Conservation (phyloP, 1,140 invertebrate genomes). For the Ptiloglossa arizonensis region DNA sequence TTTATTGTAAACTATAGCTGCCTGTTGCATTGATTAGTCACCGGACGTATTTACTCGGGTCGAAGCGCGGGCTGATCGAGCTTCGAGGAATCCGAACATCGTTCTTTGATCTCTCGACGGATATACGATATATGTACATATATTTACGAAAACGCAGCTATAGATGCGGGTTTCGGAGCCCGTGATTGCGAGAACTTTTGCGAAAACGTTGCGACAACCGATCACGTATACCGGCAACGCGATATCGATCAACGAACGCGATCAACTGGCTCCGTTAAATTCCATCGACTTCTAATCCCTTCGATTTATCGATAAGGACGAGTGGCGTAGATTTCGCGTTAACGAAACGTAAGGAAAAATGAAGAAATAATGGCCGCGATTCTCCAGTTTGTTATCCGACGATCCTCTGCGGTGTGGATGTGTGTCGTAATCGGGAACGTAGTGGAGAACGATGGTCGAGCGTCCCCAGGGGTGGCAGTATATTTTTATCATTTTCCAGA, state of each 20-base stretch:
- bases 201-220: no score
- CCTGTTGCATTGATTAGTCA: constrained; percentile 47
- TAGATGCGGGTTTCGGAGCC: no score
- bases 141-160: no score
- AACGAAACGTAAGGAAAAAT: neutral
- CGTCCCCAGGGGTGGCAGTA: constrained; percentile 33
- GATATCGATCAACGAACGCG: no score
- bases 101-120: neutral
- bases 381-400: neutral
- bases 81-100: neutral
- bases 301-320: neutral
- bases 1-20: constrained; percentile 38
- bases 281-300: neutral
- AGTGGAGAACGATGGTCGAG: constrained; percentile 31
- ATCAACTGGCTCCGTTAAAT: no score
- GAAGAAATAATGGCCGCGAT: neutral
- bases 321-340: neutral
- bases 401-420: neutral
- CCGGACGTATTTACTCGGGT: neutral
- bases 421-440: neutral
- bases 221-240: no score
- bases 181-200: no score
- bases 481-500: constrained; percentile 58
- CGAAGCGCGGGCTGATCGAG: neutral
- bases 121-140: neutral